Evolutionary conservation across 2,888 invertebrate species (phyloP), one percentile per base, ranked within the genome.

Genomic region (Leucophenga montana): DNA sequence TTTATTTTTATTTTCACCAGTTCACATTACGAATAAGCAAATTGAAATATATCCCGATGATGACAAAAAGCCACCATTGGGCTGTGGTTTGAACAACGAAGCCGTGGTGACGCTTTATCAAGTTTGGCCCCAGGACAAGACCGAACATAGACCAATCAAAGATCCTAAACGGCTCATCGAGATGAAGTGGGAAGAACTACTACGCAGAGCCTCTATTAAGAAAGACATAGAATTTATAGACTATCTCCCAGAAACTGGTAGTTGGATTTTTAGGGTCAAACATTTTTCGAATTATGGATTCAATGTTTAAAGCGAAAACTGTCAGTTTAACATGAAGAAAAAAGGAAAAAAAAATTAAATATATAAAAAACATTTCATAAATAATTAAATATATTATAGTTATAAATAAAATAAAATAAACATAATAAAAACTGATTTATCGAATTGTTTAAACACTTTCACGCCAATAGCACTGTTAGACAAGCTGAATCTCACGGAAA

Each of bases 251-350:
- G 95, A 96, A 86, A 97, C 97, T 1, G 99, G 99, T 27, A 97
- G 97, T 68, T 99, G 99, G 98, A 97, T 98, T 66, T 99, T 99
- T 89, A 92, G 94, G 87, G 95, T 95, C 57, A 94, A 96, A 69
- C 98, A 98, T 88, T 98, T 98, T 89, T 97, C 97, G 16, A 97
- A 97, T 85, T 98, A 98, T 87, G 96, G 96, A 0, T 89, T 96
- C 2, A 93, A 93, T 70, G 97, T 97, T 77, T 95, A 95, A 0
- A 97, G 97, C 74, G 97, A 97, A 70, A 97, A 97, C n/a, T n/a
- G n/a, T n/a, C n/a, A n/a, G n/a, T n/a, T n/a, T n/a, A n/a, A n/a
- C n/a, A n/a, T n/a, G n/a, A n/a, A n/a, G n/a, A n/a, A n/a, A n/a
- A n/a, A n/a, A n/a, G n/a, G n/a, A n/a, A n/a, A n/a, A n/a, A n/a